phyloP scores from a whole-genome alignment of 2,113 vertebrate species.

The Benitochromis conjunctus region DNA sequence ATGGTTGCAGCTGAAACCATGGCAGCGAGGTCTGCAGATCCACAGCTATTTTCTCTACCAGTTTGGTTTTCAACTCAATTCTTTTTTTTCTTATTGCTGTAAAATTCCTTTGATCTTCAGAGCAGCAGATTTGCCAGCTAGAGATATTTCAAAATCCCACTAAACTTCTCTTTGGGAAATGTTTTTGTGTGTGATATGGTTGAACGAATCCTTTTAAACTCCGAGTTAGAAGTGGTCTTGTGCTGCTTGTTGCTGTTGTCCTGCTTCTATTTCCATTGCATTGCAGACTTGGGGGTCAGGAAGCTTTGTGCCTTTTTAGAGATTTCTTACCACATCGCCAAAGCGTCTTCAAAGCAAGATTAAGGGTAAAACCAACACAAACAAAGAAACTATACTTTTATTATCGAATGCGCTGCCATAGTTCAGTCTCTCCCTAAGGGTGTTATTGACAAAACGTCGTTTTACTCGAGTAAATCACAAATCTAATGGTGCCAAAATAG shows the following conservation, averaged over 20 bases:
- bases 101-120: background rate
- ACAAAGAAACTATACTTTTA: background rate
- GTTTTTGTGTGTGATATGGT: background rate
- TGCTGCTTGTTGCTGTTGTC: background rate
- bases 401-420: background rate
- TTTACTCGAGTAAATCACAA: constrained; percentile 16
- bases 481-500: constrained; percentile 12
- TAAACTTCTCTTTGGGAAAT: background rate
- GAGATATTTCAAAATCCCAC: background rate
- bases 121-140: background rate
- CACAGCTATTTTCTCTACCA: background rate
- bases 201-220: background rate
- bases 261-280: background rate
- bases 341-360: background rate
- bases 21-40: background rate
- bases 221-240: background rate
- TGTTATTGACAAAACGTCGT: constrained; percentile 26
- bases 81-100: background rate
- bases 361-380: background rate
- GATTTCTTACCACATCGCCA: background rate
- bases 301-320: background rate
- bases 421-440: background rate
- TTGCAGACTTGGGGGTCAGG: background rate
- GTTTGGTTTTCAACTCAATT: accelerated
- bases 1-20: background rate